Percentiles rank a stretch among this genome's conserved stretches.
Evolutionary conservation across 2,797 vertebrate species (phyloP).

Genomic region (Melanotaenia boesemani): DNA sequence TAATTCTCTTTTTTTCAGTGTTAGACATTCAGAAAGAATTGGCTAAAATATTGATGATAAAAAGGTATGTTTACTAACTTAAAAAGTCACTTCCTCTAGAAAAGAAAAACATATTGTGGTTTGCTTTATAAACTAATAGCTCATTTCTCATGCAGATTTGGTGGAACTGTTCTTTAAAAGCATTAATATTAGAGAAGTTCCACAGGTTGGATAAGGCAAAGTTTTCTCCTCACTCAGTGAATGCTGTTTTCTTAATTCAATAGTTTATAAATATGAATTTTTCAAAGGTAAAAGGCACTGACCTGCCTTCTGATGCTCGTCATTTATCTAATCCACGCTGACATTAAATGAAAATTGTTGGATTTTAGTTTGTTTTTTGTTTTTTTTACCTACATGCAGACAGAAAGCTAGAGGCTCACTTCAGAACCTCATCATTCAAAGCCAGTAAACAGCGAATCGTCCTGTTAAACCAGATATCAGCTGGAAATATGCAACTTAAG

Average conservation of each 20-base stretch:
- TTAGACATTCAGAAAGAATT: constrained; percentile 69
- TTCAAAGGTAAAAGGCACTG: constrained; percentile 69
- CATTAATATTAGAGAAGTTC: constrained; percentile 60
- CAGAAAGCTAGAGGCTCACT: constrained; percentile 33
- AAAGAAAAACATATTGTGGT: constrained; percentile 14
- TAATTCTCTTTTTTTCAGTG: constrained; percentile 53
- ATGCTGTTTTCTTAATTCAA: constrained; percentile 36
- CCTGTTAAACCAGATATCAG: constrained; percentile 19
- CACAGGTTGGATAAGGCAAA: constrained; percentile 84
- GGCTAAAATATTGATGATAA: constrained; percentile 35
- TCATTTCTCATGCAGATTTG: constrained; percentile 32
- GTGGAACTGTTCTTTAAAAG: constrained; percentile 42
- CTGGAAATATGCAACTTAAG: neutral
- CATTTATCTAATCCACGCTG: constrained; percentile 22
- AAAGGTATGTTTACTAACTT: constrained; percentile 43
- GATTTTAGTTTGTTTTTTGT: neutral
- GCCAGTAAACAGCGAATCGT: constrained; percentile 29
- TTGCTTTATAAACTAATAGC: constrained; percentile 22
- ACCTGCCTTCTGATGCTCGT: constrained; percentile 67
- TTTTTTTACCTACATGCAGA: constrained; percentile 22
- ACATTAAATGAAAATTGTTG: constrained; percentile 26
- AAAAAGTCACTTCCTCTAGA: constrained; percentile 37
- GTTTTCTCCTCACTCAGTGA: constrained; percentile 61
- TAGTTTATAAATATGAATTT: constrained; percentile 51
- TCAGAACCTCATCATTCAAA: constrained; percentile 31